phyloP scores from a whole-genome alignment of 2,888 invertebrate species.

The Patella caerulea region DNA sequence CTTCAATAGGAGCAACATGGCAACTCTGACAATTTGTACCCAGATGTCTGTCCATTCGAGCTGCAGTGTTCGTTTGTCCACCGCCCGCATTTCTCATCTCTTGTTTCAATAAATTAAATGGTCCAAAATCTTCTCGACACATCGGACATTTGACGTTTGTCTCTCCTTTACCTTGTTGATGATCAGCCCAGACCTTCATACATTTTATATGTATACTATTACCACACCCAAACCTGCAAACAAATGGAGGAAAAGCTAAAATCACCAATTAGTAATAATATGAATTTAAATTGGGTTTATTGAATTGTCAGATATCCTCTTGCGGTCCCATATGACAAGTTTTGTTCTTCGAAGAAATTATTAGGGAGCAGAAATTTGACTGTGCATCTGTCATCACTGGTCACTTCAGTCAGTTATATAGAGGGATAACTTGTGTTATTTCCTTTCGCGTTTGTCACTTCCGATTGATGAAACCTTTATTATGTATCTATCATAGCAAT shows the following conservation, averaged over 20 bases:
- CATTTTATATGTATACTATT: conserved; percentile 72
- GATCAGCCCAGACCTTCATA: conserved; percentile 72
- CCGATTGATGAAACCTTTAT: too few relatives aligned
- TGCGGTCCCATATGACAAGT: too few relatives aligned
- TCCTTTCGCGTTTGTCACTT: too few relatives aligned
- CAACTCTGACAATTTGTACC: conserved; percentile 65
- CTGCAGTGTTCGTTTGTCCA: conserved; percentile 39
- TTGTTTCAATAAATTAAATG: conserved; percentile 64
- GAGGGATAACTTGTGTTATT: too few relatives aligned
- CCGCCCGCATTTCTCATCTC: conserved; percentile 65
- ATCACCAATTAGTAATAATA: too few relatives aligned
- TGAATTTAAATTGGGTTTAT: too few relatives aligned
- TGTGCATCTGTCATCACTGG: too few relatives aligned
- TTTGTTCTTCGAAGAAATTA: too few relatives aligned
- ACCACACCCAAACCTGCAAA: conserved; percentile 69
- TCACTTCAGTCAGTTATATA: too few relatives aligned
- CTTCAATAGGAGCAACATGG: conserved; percentile 62
- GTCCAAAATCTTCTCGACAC: conserved; percentile 71
- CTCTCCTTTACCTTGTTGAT: conserved; percentile 65
- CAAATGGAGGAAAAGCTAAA: background rate
- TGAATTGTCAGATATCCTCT: too few relatives aligned
- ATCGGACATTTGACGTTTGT: conserved; percentile 69
- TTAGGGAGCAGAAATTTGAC: too few relatives aligned
- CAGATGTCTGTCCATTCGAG: conserved; percentile 58
- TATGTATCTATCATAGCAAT: too few relatives aligned